A percentile compares a stretch with the other conserved stretches of the same genome.
Conservation (phyloP, 2,113 vertebrate genomes). For the Silurus asotus region DNA sequence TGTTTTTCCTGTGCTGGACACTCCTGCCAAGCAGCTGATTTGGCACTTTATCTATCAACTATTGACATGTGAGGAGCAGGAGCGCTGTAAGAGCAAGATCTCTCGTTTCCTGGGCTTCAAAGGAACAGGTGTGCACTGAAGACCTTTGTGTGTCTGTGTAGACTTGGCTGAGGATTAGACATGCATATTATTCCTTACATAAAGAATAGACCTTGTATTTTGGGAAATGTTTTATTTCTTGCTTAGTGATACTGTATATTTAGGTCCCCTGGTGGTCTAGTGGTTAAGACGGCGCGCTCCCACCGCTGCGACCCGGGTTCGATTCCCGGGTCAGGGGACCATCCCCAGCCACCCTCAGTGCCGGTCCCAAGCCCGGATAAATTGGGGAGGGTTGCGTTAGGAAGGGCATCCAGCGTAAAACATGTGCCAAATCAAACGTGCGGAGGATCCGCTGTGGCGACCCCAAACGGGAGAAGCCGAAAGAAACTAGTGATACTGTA, state of each 20-base stretch:
- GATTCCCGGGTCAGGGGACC: too few relatives aligned
- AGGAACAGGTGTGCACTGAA: conserved; percentile 54
- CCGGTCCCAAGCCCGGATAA: too few relatives aligned
- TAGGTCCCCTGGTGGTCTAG: too few relatives aligned
- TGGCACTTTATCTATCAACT: conserved; percentile 99
- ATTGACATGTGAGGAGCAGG: conserved; percentile 95
- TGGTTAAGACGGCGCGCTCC: too few relatives aligned
- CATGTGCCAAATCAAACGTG: too few relatives aligned
- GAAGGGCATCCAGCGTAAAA: too few relatives aligned
- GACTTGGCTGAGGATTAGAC: conserved; percentile 3
- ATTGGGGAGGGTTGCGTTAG: too few relatives aligned
- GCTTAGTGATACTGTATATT: not conserved
- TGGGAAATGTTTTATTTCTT: not conserved
- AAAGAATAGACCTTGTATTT: not conserved
- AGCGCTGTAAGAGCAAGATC: conserved; percentile 94
- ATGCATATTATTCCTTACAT: not conserved
- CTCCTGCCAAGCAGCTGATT: conserved; percentile 95
- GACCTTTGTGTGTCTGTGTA: not conserved
- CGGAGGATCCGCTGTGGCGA: too few relatives aligned
- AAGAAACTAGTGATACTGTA: not conserved
- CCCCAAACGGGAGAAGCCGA: too few relatives aligned
- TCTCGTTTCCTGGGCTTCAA: conserved; percentile 93
- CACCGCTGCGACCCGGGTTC: too few relatives aligned
- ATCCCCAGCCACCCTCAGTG: too few relatives aligned
- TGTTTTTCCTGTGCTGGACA: conserved; percentile 92